Evolutionary conservation across 2,113 vertebrate species (phyloP).

Genomic region (Daphoenositta chrysoptera): DNA sequence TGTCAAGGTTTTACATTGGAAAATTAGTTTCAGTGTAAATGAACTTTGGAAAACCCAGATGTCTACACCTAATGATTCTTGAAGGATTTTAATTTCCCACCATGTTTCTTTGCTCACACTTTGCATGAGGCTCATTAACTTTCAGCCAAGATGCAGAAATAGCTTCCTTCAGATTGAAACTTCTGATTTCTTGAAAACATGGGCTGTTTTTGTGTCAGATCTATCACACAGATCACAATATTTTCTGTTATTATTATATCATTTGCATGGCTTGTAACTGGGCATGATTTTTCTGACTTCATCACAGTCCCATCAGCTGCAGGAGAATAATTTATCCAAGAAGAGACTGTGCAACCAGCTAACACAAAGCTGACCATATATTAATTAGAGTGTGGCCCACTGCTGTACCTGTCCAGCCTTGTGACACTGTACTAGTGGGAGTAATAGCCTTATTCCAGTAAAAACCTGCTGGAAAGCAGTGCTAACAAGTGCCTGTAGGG

Average conservation of each 20-base stretch:
- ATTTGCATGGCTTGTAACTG: background rate
- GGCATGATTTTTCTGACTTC: background rate
- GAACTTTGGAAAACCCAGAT: background rate
- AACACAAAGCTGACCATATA: accelerated
- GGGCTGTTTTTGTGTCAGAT: background rate
- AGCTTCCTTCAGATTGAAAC: background rate
- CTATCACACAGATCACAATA: background rate
- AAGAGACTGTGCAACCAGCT: background rate
- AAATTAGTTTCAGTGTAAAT: constrained; percentile 5
- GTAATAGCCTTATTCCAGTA: background rate
- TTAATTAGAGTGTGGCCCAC: background rate
- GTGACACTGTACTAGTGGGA: background rate
- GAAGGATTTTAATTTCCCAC: constrained; percentile 3
- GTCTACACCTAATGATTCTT: background rate
- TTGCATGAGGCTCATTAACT: background rate
- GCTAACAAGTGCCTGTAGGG: background rate
- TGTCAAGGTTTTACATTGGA: background rate
- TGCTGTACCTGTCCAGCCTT: background rate
- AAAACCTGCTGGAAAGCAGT: background rate
- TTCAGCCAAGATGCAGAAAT: background rate
- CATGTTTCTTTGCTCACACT: background rate
- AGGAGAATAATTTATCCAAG: background rate
- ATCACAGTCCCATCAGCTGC: background rate
- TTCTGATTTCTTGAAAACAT: background rate
- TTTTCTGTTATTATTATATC: background rate